These are phyloP conservation scores for Ancistrus triradiatus DNA, from an alignment of 2,113 vertebrate species.

Conservation along the genomic window DNA sequence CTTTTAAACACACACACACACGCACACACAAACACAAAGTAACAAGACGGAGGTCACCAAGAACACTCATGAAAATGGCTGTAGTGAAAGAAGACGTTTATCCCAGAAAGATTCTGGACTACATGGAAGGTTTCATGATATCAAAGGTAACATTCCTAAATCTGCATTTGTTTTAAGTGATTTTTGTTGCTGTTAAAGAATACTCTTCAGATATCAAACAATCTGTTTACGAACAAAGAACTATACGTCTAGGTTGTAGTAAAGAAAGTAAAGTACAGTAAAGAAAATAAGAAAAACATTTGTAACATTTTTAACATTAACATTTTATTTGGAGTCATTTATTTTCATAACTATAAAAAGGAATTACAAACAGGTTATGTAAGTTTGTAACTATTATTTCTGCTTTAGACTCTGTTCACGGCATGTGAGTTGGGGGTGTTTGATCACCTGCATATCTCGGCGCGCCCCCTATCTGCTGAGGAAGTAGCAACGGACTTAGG, in stretches of 20 bases:
- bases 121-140: conserved; percentile 79
- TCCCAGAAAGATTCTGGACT: conserved; percentile 69
- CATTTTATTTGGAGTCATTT: too few species aligned
- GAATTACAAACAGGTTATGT: too few species aligned
- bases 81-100: conserved; percentile 54
- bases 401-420: conserved; percentile 75
- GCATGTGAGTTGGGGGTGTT: conserved; percentile 88
- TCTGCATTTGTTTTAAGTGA: too few species aligned
- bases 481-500: conserved; percentile 64
- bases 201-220: too few species aligned
- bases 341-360: too few species aligned
- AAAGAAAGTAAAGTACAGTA: too few species aligned
- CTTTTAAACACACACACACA: neutral
- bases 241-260: too few species aligned
- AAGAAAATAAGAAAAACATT: too few species aligned
- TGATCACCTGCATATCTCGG: conserved; percentile 70
- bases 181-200: too few species aligned
- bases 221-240: too few species aligned
- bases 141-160: conserved; percentile 95
- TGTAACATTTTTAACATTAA: too few species aligned
- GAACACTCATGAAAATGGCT: conserved; percentile 41
- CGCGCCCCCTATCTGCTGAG: conserved; percentile 61
- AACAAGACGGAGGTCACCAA: neutral
- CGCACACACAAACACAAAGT: neutral
- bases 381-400: too few species aligned